Evolutionary conservation across 1,140 invertebrate genomes (phyloP).

Genomic region (Zaprionus camerounensis): DNA sequence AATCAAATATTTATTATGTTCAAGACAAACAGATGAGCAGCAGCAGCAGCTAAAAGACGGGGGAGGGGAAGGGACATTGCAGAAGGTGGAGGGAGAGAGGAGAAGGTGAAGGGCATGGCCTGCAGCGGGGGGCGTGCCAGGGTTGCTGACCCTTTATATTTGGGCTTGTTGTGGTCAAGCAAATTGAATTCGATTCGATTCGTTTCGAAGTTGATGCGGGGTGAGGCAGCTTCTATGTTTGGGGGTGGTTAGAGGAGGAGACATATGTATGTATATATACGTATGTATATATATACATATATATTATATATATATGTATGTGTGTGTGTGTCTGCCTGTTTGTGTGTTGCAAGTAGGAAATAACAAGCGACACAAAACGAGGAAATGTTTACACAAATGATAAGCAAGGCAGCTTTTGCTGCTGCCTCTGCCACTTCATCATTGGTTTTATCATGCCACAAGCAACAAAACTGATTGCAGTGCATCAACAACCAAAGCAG

Average conservation of each 20-base stretch:
- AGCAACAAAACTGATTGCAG: slow-evolving; percentile 5
- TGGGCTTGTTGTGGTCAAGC: slow-evolving; percentile 24
- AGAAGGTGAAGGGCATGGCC: background rate
- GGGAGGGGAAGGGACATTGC: background rate
- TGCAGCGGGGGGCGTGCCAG: background rate
- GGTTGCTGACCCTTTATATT: slow-evolving; percentile 23
- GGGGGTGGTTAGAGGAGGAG: background rate
- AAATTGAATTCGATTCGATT: slow-evolving; percentile 27
- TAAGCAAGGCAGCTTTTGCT: background rate
- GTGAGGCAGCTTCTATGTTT: background rate
- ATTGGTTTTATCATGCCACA: background rate
- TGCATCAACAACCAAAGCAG: slow-evolving; percentile 41
- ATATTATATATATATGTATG: background rate
- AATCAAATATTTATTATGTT: slow-evolving; percentile 48
- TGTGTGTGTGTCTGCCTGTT: background rate
- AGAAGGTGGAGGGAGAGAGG: background rate
- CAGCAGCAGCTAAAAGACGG: background rate
- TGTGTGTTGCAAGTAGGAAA: background rate
- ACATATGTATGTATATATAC: background rate
- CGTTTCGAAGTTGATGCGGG: background rate
- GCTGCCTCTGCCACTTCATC: background rate
- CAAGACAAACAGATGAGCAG: background rate
- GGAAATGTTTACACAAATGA: background rate
- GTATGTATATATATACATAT: rapidly evolving
- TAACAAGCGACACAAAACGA: background rate